These are phyloP conservation scores for Aldrovandia affinis DNA, from an alignment of 2,797 vertebrate species.

Conservation along the genomic window DNA sequence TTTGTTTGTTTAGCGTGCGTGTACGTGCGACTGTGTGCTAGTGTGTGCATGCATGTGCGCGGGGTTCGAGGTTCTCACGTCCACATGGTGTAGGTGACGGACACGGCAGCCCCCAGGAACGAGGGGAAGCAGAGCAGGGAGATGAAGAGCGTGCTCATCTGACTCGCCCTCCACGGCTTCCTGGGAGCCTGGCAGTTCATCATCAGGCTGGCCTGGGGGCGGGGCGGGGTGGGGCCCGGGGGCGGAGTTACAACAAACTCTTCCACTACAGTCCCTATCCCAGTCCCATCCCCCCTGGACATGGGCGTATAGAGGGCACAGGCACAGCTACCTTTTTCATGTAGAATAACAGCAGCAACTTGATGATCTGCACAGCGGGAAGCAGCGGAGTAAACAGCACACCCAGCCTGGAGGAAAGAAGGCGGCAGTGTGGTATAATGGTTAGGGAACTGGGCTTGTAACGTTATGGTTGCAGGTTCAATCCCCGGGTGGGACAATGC, in stretches of 20 bases:
- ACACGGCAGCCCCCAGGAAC: slow-evolving; percentile 83
- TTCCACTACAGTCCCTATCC: background rate
- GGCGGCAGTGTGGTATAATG: no score
- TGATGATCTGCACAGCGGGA: slow-evolving; percentile 83
- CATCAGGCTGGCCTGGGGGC: slow-evolving; percentile 85
- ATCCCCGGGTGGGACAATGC: no score
- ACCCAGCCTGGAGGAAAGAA: slow-evolving; percentile 79
- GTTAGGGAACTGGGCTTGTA: no score
- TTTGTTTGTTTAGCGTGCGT: background rate
- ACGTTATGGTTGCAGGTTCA: no score
- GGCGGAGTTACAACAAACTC: background rate
- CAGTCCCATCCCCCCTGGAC: background rate
- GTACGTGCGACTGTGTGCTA: background rate
- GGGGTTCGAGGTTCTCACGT: slow-evolving; percentile 75
- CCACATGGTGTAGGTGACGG: slow-evolving; percentile 89
- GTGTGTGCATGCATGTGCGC: background rate
- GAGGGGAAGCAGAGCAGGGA: slow-evolving; percentile 90
- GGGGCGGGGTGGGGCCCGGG: no score
- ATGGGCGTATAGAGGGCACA: background rate
- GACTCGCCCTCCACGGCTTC: slow-evolving; percentile 86
- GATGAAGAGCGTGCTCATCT: slow-evolving; percentile 90
- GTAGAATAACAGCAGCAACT: slow-evolving; percentile 88
- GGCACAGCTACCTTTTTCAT: slow-evolving; percentile 84
- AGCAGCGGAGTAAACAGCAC: slow-evolving; percentile 86
- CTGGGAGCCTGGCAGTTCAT: slow-evolving; percentile 89